Evolutionary conservation across 2,797 vertebrate species (phyloP).

Genomic region (Pterois miles): DNA sequence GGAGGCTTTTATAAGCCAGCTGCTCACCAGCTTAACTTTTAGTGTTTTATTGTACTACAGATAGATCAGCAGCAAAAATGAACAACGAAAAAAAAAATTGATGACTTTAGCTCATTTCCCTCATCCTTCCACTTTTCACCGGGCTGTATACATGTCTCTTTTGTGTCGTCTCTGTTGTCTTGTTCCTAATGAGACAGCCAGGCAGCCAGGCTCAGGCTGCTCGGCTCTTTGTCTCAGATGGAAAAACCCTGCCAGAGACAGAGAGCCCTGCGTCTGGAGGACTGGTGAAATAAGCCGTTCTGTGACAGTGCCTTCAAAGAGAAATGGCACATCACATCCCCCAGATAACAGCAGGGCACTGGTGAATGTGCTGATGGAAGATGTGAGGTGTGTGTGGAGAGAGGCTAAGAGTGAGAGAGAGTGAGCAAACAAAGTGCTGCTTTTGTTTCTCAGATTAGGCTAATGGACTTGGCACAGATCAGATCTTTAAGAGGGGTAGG

Average conservation of each 20-base stretch:
- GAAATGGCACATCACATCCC: slow-evolving; percentile 74
- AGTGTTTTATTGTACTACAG: background rate
- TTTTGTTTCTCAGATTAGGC: slow-evolving; percentile 79
- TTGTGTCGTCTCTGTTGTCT: slow-evolving; percentile 55
- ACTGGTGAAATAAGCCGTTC: slow-evolving; percentile 77
- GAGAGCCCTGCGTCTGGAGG: slow-evolving; percentile 65
- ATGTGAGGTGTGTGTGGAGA: slow-evolving; percentile 33
- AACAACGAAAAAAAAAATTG: background rate
- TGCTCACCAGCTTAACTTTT: background rate
- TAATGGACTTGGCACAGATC: slow-evolving; percentile 76
- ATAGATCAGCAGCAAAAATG: background rate
- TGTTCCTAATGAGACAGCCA: slow-evolving; percentile 65
- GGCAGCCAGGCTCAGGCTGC: slow-evolving; percentile 52
- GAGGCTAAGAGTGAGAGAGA: slow-evolving; percentile 13
- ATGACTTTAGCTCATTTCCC: slow-evolving; percentile 33
- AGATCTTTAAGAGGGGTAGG: slow-evolving; percentile 61
- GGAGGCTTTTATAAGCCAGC: background rate
- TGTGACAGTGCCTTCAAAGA: slow-evolving; percentile 77
- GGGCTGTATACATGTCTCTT: slow-evolving; percentile 37
- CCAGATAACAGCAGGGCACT: slow-evolving; percentile 72
- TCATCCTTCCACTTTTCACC: slow-evolving; percentile 25
- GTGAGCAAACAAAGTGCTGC: slow-evolving; percentile 56
- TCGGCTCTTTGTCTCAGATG: slow-evolving; percentile 74
- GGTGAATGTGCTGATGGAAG: slow-evolving; percentile 74
- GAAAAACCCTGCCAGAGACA: slow-evolving; percentile 71